phyloP scores from a whole-genome alignment of 2,113 vertebrate species.

The Silurus asotus region DNA sequence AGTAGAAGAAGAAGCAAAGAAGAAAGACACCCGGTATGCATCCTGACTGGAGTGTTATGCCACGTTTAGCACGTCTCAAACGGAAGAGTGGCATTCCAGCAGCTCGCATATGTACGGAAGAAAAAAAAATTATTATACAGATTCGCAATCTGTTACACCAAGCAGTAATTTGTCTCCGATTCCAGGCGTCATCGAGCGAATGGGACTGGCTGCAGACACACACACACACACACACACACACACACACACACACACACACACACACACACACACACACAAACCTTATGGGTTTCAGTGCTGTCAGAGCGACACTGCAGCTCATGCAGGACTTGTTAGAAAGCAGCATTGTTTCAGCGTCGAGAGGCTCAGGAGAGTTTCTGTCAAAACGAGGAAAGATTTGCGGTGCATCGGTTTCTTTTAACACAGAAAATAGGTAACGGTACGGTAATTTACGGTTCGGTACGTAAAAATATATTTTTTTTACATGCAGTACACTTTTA shows the following conservation, averaged over 20 bases:
- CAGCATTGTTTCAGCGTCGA: conserved; percentile 20
- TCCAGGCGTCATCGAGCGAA: not conserved
- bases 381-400: not conserved
- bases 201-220: not conserved
- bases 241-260: not conserved
- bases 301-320: not conserved
- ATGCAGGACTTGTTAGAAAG: conserved; percentile 1
- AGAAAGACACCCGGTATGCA: conserved; percentile 46
- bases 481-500: too few relatives aligned
- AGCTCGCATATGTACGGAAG: conserved; percentile 18
- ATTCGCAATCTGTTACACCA: conserved; percentile 23
- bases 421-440: not conserved
- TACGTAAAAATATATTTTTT: too few relatives aligned
- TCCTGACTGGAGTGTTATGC: conserved; percentile 32
- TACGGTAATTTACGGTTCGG: not conserved
- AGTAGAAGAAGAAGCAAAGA: not conserved
- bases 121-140: not conserved
- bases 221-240: too few relatives aligned
- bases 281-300: not conserved
- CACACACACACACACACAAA: not conserved
- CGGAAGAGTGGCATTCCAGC: conserved; percentile 27
- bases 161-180: not conserved
- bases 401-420: not conserved
- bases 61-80: conserved; percentile 38
- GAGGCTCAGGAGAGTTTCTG: not conserved